Conservation (phyloP, 2,797 vertebrate genomes). For the Spinus olivaceus region DNA sequence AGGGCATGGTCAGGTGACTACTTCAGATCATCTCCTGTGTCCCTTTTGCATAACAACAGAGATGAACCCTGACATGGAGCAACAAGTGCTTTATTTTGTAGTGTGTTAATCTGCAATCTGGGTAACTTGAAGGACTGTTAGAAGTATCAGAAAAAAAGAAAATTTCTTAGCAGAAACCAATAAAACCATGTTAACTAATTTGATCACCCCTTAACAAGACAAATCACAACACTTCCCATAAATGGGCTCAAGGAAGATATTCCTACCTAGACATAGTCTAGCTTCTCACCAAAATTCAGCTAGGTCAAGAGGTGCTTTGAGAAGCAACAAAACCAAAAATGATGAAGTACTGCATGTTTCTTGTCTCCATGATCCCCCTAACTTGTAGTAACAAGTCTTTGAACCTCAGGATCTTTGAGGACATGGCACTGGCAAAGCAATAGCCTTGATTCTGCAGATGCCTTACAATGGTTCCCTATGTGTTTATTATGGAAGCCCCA, state of each 20-base stretch:
- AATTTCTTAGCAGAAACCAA: neutral
- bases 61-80: neutral
- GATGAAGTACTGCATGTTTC: neutral
- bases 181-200: neutral
- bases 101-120: neutral
- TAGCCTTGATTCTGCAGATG: neutral
- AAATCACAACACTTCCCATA: neutral
- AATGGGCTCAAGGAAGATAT: neutral
- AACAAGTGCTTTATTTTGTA: neutral
- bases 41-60: neutral
- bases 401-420: neutral
- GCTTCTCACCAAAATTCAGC: neutral
- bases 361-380: neutral
- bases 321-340: neutral
- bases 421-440: neutral
- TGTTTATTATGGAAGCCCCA: neutral
- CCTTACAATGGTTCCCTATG: neutral
- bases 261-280: neutral
- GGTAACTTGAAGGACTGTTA: neutral
- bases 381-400: neutral
- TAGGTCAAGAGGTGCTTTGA: neutral
- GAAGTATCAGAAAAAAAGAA: neutral
- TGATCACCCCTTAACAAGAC: neutral
- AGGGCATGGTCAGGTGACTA: rapidly evolving
- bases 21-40: neutral